phyloP scores from a whole-genome alignment of 2,888 invertebrate genomes.

The Hypomecis punctinalis region DNA sequence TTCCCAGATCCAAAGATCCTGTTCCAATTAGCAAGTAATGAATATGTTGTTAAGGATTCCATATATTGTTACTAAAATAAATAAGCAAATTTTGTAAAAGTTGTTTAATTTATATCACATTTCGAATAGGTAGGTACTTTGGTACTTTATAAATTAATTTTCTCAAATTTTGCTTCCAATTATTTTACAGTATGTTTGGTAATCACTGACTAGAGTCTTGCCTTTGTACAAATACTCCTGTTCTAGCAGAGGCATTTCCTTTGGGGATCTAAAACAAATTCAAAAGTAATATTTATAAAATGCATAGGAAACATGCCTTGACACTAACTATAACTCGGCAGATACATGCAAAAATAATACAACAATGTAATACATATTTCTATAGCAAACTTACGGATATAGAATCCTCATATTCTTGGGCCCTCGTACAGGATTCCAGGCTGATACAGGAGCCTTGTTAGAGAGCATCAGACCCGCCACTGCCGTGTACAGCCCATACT shows the following conservation, averaged over 20 bases:
- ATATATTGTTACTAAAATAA: constrained; percentile 14
- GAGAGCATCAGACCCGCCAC: constrained; percentile 89
- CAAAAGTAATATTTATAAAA: neutral
- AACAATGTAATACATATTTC: no score
- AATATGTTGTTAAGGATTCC: constrained; percentile 23
- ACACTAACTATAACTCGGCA: no score
- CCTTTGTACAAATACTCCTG: constrained; percentile 73
- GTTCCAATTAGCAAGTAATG: constrained; percentile 57
- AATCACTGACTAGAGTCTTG: constrained; percentile 77
- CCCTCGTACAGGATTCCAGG: constrained; percentile 90
- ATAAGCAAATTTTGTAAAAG: constrained; percentile 3
- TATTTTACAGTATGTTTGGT: constrained; percentile 76
- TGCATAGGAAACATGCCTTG: no score
- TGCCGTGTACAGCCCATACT: constrained; percentile 86
- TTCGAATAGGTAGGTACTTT: neutral
- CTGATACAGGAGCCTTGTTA: constrained; percentile 88
- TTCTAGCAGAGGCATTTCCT: constrained; percentile 68
- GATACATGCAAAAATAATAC: no score
- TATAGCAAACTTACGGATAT: constrained; percentile 70
- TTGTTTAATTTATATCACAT: constrained; percentile 31
- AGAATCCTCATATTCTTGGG: constrained; percentile 75
- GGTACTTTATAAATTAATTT: neutral
- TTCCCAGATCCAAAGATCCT: constrained; percentile 79
- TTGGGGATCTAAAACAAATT: constrained; percentile 61
- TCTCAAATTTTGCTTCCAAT: constrained; percentile 54